Percentiles rank a stretch among this genome's conserved stretches.
Evolutionary conservation across 1,140 invertebrate species (phyloP).

Genomic region (Eubasilissa regina): DNA sequence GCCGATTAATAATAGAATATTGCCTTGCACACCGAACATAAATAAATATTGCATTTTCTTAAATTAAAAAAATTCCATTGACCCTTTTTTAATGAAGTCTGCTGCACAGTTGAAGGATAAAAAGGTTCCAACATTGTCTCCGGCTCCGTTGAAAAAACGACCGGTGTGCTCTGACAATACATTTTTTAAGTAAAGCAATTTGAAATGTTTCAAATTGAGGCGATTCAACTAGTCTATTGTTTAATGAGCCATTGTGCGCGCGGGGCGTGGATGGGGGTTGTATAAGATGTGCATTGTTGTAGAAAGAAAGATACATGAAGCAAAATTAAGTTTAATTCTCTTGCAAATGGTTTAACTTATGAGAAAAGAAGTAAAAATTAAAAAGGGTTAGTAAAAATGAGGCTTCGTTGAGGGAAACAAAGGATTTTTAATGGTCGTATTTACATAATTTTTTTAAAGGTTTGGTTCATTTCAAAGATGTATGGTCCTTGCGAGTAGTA

Average conservation of each 20-base stretch:
- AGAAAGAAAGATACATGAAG: slow-evolving; percentile 24
- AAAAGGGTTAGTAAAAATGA: slow-evolving; percentile 20
- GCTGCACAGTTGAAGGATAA: too few relatives aligned
- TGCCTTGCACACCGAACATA: too few relatives aligned
- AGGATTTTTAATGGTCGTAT: slow-evolving; percentile 27
- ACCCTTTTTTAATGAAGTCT: too few relatives aligned
- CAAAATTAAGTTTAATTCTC: slow-evolving; percentile 37
- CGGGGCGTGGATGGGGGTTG: neutral
- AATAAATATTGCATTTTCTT: too few relatives aligned
- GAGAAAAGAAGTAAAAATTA: slow-evolving; percentile 17
- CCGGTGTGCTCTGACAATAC: slow-evolving; percentile 49
- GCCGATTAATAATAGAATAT: too few relatives aligned
- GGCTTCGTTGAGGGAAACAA: slow-evolving; percentile 1
- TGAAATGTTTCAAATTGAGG: slow-evolving; percentile 48
- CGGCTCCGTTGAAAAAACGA: slow-evolving; percentile 18
- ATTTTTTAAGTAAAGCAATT: slow-evolving; percentile 47
- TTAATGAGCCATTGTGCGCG: slow-evolving; percentile 51
- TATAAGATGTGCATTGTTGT: slow-evolving; percentile 42
- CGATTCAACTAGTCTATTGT: slow-evolving; percentile 43
- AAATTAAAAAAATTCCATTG: too few relatives aligned
- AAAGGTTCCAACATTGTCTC: neutral
- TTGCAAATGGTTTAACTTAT: slow-evolving; percentile 26
- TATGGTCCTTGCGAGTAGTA: neutral
- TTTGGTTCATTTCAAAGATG: neutral
- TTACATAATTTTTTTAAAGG: slow-evolving; percentile 15